phyloP scores from a whole-genome alignment of 2,797 vertebrate genomes.

The Myripristis jacobus region DNA sequence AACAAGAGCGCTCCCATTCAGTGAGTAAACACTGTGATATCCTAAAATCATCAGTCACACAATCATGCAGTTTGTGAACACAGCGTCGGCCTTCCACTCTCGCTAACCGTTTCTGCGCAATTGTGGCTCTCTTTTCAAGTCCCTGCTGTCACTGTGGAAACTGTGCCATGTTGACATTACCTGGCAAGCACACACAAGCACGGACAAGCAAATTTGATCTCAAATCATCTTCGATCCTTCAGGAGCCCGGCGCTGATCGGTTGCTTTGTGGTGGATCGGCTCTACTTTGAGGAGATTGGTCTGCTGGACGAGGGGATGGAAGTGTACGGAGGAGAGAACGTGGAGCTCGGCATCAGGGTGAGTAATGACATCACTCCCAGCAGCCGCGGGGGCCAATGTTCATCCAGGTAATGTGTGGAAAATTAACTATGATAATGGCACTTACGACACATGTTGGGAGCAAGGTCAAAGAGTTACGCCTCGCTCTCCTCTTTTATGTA shows the following conservation, averaged over 20 bases:
- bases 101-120: constrained; percentile 6
- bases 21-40: constrained; percentile 76
- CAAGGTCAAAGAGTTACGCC: constrained; percentile 38
- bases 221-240: constrained; percentile 54
- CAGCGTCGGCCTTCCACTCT: background rate
- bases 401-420: constrained; percentile 66
- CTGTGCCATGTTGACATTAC: constrained; percentile 45
- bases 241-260: constrained; percentile 98
- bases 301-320: constrained; percentile 98
- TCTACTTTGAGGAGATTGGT: constrained; percentile 98
- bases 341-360: constrained; percentile 97
- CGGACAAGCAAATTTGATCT: constrained; percentile 48
- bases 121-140: constrained; percentile 30
- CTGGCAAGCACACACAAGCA: constrained; percentile 15
- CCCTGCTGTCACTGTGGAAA: constrained; percentile 53
- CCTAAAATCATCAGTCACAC: constrained; percentile 10
- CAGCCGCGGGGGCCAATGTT: constrained; percentile 59
- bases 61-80: constrained; percentile 3
- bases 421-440: constrained; percentile 73
- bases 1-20: constrained; percentile 96
- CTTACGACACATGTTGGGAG: constrained; percentile 55
- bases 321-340: constrained; percentile 97
- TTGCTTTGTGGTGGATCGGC: constrained; percentile 96
- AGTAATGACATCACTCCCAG: constrained; percentile 73
- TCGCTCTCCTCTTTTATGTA: constrained; percentile 30